Base-by-base conservation (phyloP, 2,113 vertebrate genomes). In the Ptilonorhynchus violaceus region DNA sequence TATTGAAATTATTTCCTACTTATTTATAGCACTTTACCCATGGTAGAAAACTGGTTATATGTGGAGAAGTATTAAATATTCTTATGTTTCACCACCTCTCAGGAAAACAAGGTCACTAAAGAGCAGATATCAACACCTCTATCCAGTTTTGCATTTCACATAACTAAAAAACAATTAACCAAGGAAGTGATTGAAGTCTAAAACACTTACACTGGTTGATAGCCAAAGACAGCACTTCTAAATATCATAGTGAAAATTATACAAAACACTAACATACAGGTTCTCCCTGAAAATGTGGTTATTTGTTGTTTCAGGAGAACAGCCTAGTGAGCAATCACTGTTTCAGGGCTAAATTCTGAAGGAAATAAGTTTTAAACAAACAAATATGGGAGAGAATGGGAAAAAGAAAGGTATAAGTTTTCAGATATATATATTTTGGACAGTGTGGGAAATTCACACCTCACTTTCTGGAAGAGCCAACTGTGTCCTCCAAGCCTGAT, bases 271-370 rank as follows among this genome's bases (percentile, higher is more conserved):
- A 41, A 66, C 30, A 23, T 27, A n/a, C 9, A 12, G 1, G 3
- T 25, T 87, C 6, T 52, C 12, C 20, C 10, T 56, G 35, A 89
- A 64, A 10, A 28, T 28, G 8, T 3, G 17, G 4, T 23, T 67
- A 31, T 86, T 50, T 56, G 13, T 16, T 69, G 12, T 60, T 88
- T 85, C 4, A 5, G 24, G 33, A 69, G 11, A 64, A 31, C 21
- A 81, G 10, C 6, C 16, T 73, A 80, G 17, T 15, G 35, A 25
- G 11, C 0, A 2, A 31, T 59, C 13, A 46, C 14, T 0, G 0
- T 63, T 92, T 87, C 59, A 68, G 37, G 23, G 13, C 2, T 49
- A 46, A 68, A 76, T 80, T 55, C 16, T 63, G 56, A 75, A 49
- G 21, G 42, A 82, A 88, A 25, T 28, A 56, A 52, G 2, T 62